Conservation (phyloP, 2,888 invertebrate species). For the Thereva unica region DNA sequence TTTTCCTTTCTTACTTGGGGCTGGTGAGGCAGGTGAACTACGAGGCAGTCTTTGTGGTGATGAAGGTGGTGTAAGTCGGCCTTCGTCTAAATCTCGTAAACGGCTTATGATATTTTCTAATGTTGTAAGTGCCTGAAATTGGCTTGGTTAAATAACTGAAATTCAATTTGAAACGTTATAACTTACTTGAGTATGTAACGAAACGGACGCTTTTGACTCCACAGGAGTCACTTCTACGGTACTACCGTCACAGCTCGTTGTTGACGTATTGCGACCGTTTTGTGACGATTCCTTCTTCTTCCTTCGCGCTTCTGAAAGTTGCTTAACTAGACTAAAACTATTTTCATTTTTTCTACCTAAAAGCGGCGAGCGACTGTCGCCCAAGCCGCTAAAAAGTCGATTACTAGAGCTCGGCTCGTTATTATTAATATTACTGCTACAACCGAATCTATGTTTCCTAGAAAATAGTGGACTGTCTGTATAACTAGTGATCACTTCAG, state of each 20-base stretch:
- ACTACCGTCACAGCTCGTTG: constrained; percentile 19
- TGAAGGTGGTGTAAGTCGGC: constrained; percentile 59
- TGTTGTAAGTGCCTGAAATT: constrained; percentile 61
- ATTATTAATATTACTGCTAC: constrained; percentile 36
- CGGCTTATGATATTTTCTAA: constrained; percentile 64
- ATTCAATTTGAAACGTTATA: constrained; percentile 2
- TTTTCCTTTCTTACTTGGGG: constrained; percentile 71
- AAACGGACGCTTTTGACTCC: constrained; percentile 57
- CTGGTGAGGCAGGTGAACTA: constrained; percentile 77
- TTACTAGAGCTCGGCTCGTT: constrained; percentile 38
- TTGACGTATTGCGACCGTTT: neutral
- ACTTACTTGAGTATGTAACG: constrained; percentile 57
- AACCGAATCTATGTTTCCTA: constrained; percentile 55
- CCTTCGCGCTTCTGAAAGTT: constrained; percentile 56
- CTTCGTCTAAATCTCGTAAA: constrained; percentile 62
- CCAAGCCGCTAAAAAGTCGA: constrained; percentile 33
- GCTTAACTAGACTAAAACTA: constrained; percentile 56
- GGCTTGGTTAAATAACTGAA: neutral
- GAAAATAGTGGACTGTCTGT: constrained; percentile 58
- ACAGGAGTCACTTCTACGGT: constrained; percentile 55
- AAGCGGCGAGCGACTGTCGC: constrained; percentile 49
- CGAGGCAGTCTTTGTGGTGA: constrained; percentile 68
- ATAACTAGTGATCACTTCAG: constrained; percentile 58
- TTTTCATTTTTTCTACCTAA: constrained; percentile 54
- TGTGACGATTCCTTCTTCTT: constrained; percentile 51